Percentiles rank a stretch among this genome's conserved stretches.
Conservation (phyloP, 2,888 invertebrate genomes). For the Tetrapedia diversipes region DNA sequence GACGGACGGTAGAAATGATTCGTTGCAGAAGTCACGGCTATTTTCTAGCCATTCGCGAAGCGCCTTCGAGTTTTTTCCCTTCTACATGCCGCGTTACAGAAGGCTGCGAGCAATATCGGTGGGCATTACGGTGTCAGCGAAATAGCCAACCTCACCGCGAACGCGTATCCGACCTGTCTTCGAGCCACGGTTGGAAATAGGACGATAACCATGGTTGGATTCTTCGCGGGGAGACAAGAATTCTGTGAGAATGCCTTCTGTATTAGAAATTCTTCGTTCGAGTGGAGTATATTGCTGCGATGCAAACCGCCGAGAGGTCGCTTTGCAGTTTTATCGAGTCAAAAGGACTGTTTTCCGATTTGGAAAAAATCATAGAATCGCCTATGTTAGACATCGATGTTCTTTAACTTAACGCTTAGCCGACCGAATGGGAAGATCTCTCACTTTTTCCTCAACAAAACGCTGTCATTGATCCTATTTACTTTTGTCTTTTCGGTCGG, state of each 20-base stretch:
- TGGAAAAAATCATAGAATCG: no score
- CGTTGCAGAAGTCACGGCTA: slow-evolving; percentile 12
- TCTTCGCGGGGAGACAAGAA: background rate
- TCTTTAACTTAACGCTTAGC: no score
- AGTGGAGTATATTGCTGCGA: background rate
- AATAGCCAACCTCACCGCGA: background rate
- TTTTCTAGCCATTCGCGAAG: background rate
- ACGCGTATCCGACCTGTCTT: slow-evolving; percentile 12
- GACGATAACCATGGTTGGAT: background rate
- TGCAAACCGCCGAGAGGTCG: no score
- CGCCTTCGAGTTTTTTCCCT: background rate
- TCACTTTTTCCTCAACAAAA: no score
- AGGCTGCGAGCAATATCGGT: background rate
- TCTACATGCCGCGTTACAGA: background rate
- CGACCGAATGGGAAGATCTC: no score
- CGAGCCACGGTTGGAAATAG: background rate
- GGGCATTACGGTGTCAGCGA: background rate
- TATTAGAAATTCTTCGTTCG: slow-evolving; percentile 2
- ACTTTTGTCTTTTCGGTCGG: no score
- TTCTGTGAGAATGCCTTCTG: slow-evolving; percentile 5
- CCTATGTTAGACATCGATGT: no score
- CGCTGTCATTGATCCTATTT: no score
- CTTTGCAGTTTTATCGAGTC: no score
- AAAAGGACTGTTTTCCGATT: no score
- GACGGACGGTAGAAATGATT: slow-evolving; percentile 24